phyloP scores from a whole-genome alignment of 2,888 invertebrate species.

The Tipula confusa region DNA sequence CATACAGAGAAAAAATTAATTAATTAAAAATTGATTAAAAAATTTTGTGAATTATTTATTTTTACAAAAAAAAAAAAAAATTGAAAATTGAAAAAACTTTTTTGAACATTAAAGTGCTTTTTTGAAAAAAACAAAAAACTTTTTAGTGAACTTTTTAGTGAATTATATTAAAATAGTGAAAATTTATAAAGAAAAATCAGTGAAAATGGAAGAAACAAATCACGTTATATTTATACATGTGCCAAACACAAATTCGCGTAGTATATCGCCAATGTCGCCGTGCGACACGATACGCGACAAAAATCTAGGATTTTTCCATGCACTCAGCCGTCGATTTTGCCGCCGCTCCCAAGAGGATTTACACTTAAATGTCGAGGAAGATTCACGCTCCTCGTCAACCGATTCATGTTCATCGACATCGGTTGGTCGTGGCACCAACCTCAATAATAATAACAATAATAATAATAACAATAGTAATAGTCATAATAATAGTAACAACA shows the following conservation, averaged over 20 bases:
- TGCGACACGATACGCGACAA: slow-evolving; percentile 52
- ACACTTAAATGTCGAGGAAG: slow-evolving; percentile 50
- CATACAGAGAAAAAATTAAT: neutral
- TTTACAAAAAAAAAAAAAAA: neutral
- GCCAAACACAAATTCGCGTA: slow-evolving; percentile 40
- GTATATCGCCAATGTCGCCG: slow-evolving; percentile 49
- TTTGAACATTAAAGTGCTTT: neutral
- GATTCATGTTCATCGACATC: slow-evolving; percentile 47
- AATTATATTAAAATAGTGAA: neutral
- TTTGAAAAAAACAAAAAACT: neutral
- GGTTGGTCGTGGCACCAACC: neutral
- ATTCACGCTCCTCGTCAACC: slow-evolving; percentile 52
- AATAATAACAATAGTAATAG: neutral
- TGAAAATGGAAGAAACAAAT: slow-evolving; percentile 47
- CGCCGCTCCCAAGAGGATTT: slow-evolving; percentile 53
- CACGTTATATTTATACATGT: slow-evolving; percentile 41
- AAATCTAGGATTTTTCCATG: slow-evolving; percentile 62
- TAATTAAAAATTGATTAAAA: neutral
- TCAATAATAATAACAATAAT: neutral
- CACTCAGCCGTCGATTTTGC: slow-evolving; percentile 60
- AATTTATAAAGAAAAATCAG: slow-evolving; percentile 40
- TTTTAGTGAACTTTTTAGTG: neutral
- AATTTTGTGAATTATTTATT: neutral
- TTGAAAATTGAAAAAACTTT: too few relatives aligned
- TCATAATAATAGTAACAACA: neutral